A percentile compares a stretch with the other conserved stretches of the same genome.
phyloP scores from a whole-genome alignment of 2,797 vertebrate genomes.

The Cirrhinus molitorella region DNA sequence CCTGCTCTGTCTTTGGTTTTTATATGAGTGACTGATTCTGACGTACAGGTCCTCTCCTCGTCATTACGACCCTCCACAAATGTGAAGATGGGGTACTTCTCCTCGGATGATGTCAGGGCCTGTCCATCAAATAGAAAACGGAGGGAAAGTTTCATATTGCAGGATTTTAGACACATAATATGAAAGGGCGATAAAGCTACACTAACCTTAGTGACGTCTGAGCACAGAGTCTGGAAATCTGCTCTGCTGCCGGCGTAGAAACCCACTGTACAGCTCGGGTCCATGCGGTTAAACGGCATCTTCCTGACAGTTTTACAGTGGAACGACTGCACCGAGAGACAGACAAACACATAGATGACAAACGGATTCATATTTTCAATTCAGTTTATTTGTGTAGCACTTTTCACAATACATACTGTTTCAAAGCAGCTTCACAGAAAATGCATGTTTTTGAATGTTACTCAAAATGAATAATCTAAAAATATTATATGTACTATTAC shows the following conservation, averaged over 20 bases:
- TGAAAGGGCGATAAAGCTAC: background rate
- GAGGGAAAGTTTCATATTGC: background rate
- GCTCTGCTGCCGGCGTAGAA: constrained; percentile 84
- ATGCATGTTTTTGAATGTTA: background rate
- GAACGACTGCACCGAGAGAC: constrained; percentile 80
- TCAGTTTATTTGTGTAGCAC: background rate
- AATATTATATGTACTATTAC: background rate
- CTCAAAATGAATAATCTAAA: background rate
- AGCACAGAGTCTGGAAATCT: constrained; percentile 83
- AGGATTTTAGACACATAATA: background rate
- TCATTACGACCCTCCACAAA: constrained; percentile 81
- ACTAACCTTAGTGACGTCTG: constrained; percentile 78
- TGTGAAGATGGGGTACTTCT: constrained; percentile 89
- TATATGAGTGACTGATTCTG: constrained; percentile 67
- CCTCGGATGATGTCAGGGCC: constrained; percentile 81
- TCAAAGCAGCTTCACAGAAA: background rate
- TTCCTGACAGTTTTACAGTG: constrained; percentile 89
- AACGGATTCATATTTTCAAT: background rate
- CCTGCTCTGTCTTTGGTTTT: constrained; percentile 62
- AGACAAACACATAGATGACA: background rate
- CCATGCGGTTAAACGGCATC: constrained; percentile 88
- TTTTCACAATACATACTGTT: background rate
- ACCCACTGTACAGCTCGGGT: constrained; percentile 92
- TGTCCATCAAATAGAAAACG: constrained; percentile 54
- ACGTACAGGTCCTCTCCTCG: constrained; percentile 56